phyloP scores from a whole-genome alignment of 2,797 vertebrate species.

The Malurus splendens region DNA sequence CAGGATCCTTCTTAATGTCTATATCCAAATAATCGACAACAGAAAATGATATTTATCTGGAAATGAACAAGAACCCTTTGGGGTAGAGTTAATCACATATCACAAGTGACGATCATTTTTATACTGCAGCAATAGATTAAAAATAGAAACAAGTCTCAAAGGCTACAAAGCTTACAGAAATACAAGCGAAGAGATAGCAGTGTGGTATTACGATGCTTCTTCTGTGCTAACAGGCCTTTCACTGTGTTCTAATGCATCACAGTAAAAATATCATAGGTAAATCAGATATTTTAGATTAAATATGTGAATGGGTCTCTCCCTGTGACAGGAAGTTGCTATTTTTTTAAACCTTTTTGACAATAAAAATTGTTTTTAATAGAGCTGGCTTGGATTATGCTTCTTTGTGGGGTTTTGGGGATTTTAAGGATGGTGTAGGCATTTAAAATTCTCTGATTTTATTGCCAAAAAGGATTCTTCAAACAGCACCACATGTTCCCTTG shows the following conservation, averaged over 20 bases:
- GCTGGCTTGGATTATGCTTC: rapidly evolving
- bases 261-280: not conserved
- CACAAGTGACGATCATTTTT: not conserved
- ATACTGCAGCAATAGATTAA: not conserved
- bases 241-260: not conserved
- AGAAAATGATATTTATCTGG: not conserved
- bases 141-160: not conserved
- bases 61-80: not conserved
- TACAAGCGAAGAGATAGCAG: not conserved
- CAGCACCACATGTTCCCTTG: not conserved
- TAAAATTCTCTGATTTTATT: not conserved
- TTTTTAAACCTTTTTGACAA: not conserved
- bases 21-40: not conserved
- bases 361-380: not conserved
- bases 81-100: not conserved
- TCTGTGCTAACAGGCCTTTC: not conserved
- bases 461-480: not conserved
- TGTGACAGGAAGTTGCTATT: not conserved
- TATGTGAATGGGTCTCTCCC: not conserved
- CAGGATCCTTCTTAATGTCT: not conserved
- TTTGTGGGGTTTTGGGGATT: not conserved
- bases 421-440: not conserved
- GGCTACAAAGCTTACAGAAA: not conserved
- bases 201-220: not conserved
- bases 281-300: not conserved